phyloP scores from a whole-genome alignment of 1,140 invertebrate genomes.

The Drosophila equinoxialis region DNA sequence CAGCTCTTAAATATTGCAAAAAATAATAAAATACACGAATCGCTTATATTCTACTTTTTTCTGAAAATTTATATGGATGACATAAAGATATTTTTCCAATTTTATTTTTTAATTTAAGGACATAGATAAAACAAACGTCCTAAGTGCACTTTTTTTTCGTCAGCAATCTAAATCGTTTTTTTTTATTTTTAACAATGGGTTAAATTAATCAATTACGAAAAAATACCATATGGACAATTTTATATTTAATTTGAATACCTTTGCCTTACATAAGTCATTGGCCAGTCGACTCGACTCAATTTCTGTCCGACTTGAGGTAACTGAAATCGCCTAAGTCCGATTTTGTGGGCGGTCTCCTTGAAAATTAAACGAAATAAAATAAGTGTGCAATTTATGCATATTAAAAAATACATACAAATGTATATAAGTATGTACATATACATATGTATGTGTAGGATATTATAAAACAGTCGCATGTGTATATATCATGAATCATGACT shows the following conservation, averaged over 20 bases:
- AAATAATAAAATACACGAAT: constrained; percentile 28
- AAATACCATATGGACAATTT: too few species aligned
- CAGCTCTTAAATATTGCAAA: constrained; percentile 23
- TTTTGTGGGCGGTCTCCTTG: neutral
- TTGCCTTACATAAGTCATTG: neutral
- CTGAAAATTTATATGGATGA: too few species aligned
- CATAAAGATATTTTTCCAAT: too few species aligned
- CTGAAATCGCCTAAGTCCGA: neutral
- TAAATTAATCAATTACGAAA: too few species aligned
- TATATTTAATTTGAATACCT: neutral
- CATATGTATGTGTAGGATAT: neutral
- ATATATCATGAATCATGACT: constrained; percentile 7
- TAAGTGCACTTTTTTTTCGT: too few species aligned
- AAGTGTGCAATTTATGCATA: constrained; percentile 65
- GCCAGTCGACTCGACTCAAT: neutral
- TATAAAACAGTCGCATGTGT: constrained; percentile 2
- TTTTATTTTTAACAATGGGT: too few species aligned
- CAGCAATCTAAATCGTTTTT: too few species aligned
- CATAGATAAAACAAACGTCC: too few species aligned
- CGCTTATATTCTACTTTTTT: neutral
- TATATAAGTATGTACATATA: constrained; percentile 23
- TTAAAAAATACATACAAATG: constrained; percentile 47
- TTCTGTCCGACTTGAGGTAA: neutral
- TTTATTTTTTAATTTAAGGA: too few species aligned
- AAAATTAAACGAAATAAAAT: constrained; percentile 48